These are phyloP conservation scores for Sylvietta virens DNA, from an alignment of 2,113 vertebrate genomes.

Conservation along the genomic window DNA sequence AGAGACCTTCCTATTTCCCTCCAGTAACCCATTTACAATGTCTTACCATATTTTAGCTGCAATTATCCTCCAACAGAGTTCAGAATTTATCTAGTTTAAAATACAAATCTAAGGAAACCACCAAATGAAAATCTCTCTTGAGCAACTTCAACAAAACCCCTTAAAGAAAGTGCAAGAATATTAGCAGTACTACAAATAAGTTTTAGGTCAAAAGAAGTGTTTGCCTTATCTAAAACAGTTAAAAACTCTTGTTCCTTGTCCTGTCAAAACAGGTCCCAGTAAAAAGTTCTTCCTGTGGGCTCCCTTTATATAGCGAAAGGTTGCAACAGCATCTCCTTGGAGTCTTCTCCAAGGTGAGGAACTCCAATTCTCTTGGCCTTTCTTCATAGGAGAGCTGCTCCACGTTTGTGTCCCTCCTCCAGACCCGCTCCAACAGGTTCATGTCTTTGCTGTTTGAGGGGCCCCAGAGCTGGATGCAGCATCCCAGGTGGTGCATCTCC, in stretches of 20 bases:
- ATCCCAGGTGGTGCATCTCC: neutral
- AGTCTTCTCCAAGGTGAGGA: neutral
- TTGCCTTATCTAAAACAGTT: neutral
- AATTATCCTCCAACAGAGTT: neutral
- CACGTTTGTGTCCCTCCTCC: neutral
- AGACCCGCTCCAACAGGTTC: rapidly evolving
- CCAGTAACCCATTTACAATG: neutral
- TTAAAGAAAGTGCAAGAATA: neutral
- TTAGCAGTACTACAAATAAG: neutral
- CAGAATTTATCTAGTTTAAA: neutral
- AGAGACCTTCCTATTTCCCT: neutral
- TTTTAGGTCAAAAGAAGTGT: neutral
- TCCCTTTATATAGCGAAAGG: neutral
- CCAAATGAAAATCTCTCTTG: neutral
- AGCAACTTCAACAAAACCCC: neutral
- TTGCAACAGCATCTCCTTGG: rapidly evolving
- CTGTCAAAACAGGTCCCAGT: neutral
- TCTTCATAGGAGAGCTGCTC: neutral
- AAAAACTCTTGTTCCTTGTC: neutral
- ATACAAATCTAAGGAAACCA: neutral
- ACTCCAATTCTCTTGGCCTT: neutral
- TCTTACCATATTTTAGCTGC: neutral
- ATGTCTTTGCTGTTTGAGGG: neutral
- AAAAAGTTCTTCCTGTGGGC: neutral
- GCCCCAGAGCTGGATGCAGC: neutral